Conservation (phyloP, 1,140 invertebrate genomes). For the Hycleus phaleratus region DNA sequence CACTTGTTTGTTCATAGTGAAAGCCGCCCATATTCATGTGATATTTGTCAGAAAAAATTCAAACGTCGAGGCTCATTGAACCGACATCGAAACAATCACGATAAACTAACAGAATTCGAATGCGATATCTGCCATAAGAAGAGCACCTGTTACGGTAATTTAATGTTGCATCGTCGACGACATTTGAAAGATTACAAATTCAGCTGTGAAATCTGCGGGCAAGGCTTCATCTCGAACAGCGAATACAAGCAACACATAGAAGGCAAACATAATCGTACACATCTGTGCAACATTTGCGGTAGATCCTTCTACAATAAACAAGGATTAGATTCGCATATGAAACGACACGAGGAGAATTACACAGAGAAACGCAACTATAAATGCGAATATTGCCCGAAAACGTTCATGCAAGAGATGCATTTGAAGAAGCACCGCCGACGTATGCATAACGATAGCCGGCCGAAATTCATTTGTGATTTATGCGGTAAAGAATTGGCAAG, state of each 20-base stretch:
- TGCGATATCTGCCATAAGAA: slow-evolving; percentile 44
- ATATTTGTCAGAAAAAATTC: slow-evolving; percentile 10
- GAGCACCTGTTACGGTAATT: slow-evolving; percentile 59
- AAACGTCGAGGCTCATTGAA: slow-evolving; percentile 24
- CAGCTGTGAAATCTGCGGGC: slow-evolving; percentile 27
- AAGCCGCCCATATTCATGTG: slow-evolving; percentile 51
- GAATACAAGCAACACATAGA: slow-evolving; percentile 31
- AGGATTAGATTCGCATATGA: slow-evolving; percentile 25
- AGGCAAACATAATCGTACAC: slow-evolving; percentile 18
- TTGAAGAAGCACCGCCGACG: too few relatives aligned
- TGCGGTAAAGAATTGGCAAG: slow-evolving; percentile 15
- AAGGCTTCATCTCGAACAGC: slow-evolving; percentile 33
- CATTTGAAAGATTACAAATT: slow-evolving; percentile 47
- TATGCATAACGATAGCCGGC: slow-evolving; percentile 1
- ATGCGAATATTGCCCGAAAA: neutral
- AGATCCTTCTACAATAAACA: slow-evolving; percentile 29
- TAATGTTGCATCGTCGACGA: slow-evolving; percentile 56
- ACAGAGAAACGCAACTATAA: neutral
- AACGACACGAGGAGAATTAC: slow-evolving; percentile 19
- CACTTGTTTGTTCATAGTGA: slow-evolving; percentile 53
- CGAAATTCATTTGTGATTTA: slow-evolving; percentile 27
- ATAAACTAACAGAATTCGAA: slow-evolving; percentile 29
- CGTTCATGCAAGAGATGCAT: neutral
- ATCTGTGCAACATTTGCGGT: slow-evolving; percentile 31
- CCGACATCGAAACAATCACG: slow-evolving; percentile 43